phyloP scores from a whole-genome alignment of 2,113 vertebrate genomes.

The Thamnophis sirtalis region DNA sequence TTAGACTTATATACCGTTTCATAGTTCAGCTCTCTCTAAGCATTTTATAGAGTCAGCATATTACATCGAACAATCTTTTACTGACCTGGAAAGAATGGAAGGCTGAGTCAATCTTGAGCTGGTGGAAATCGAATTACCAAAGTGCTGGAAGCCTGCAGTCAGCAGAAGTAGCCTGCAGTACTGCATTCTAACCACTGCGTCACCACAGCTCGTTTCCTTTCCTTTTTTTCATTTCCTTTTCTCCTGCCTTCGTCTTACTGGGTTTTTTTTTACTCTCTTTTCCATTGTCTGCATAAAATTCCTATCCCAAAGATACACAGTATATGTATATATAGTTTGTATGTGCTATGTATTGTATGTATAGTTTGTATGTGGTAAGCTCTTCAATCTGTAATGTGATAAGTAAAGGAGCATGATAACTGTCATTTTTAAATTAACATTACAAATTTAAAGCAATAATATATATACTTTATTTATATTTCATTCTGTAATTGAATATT shows the following conservation, averaged over 20 bases:
- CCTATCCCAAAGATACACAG: not conserved
- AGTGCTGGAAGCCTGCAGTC: too few relatives aligned
- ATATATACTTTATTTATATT: not conserved
- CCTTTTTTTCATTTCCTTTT: not conserved
- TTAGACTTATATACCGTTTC: too few relatives aligned
- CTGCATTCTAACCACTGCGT: too few relatives aligned
- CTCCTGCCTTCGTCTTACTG: not conserved
- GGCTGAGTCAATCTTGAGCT: too few relatives aligned
- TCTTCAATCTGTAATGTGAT: not conserved
- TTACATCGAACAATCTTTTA: too few relatives aligned
- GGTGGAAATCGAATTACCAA: too few relatives aligned
- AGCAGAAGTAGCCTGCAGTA: too few relatives aligned
- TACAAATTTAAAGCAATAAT: not conserved
- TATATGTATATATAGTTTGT: not conserved
- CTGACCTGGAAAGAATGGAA: too few relatives aligned
- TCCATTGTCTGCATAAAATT: not conserved
- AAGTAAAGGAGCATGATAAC: not conserved
- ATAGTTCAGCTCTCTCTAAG: too few relatives aligned
- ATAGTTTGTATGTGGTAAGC: not conserved
- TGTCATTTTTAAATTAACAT: not conserved
- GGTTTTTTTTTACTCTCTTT: not conserved
- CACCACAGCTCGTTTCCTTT: too few relatives aligned
- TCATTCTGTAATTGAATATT: not conserved
- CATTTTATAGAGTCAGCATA: too few relatives aligned
- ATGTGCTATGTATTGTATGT: not conserved